Evolutionary conservation across 1,140 invertebrate genomes (phyloP), one percentile per base, ranked within the genome.

Genomic region (Harpegnathos saltator): DNA sequence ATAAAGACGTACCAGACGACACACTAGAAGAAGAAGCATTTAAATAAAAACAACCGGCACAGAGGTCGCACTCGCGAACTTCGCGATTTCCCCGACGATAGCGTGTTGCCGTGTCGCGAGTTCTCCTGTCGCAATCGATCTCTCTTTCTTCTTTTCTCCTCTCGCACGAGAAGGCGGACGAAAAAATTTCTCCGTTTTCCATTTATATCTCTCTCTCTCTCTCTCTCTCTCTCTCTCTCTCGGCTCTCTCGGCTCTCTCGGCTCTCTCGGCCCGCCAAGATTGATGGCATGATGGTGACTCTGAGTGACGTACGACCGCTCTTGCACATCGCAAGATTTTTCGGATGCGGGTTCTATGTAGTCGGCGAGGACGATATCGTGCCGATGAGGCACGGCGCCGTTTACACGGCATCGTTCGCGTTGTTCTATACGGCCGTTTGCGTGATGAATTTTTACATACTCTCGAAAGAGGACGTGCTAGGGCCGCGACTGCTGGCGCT

Each of bases 291-390:
- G 29, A 86, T 85, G 85, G 56, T 48, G 61, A 33, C 52, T 14
- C 2, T 82, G 22, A 50, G 44, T 5, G 85, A 89, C 29, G 77
- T 90, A 52, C 52, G 29, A 59, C 83, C 84, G 2, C 56, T 90
- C 26, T 77, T 90, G 4, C 22, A 56, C 26, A 68, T 48, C 11
- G 77, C 83, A 0, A 58, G 85, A 22, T 7, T 90, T 19, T 87
- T 90, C 17, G 89, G 89, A 4, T 83, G 73, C 22, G 71, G 72
- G 12, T 44, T 58, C 22, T 84, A 88, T 33, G 12, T 68, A 0
- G 56, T 82, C 11, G 63, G 33, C 7, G 77, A 84, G 19, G 50
- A 83, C 15, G 73, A 90, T 54, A 65, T 88, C 14, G 26, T 72
- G 4, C 15, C 68, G 12, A 90, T 82, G 38, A 87, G 62, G 58